Evolutionary conservation across 2,113 vertebrate species (phyloP).

Genomic region (Ginglymostoma cirratum): DNA sequence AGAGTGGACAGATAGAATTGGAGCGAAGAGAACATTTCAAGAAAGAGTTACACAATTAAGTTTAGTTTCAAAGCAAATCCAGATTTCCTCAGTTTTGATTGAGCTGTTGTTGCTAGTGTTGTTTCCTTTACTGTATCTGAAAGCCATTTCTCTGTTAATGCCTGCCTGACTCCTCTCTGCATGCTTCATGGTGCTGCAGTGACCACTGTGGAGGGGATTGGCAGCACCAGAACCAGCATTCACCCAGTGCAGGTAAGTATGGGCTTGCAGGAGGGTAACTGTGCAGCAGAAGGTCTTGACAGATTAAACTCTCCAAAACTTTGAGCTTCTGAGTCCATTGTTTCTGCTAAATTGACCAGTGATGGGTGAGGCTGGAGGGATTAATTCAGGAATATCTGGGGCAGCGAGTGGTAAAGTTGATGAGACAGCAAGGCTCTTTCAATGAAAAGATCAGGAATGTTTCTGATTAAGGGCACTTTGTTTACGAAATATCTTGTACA

Average conservation of each 20-base stretch:
- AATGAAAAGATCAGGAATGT: neutral
- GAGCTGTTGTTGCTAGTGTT: neutral
- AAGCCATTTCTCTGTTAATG: constrained; percentile 76
- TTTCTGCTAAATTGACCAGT: neutral
- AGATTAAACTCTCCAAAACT: neutral
- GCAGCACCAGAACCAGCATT: constrained; percentile 73
- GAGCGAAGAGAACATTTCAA: neutral
- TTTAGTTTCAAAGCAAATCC: neutral
- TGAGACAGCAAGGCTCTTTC: neutral
- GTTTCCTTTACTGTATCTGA: neutral
- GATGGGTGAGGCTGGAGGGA: neutral
- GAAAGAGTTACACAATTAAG: neutral
- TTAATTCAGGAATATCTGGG: neutral
- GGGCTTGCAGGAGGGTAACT: neutral
- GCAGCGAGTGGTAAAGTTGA: neutral
- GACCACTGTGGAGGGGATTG: constrained; percentile 90
- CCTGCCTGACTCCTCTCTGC: constrained; percentile 82
- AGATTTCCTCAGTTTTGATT: neutral
- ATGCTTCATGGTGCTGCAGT: constrained; percentile 78
- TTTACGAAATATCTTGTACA: neutral
- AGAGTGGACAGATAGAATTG: neutral
- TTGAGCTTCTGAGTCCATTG: neutral
- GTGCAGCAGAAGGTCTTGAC: neutral
- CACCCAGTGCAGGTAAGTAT: constrained; percentile 77
- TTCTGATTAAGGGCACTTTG: neutral